Conservation (phyloP, 2,797 vertebrate species). For the Hippopotamyrus pictus region DNA sequence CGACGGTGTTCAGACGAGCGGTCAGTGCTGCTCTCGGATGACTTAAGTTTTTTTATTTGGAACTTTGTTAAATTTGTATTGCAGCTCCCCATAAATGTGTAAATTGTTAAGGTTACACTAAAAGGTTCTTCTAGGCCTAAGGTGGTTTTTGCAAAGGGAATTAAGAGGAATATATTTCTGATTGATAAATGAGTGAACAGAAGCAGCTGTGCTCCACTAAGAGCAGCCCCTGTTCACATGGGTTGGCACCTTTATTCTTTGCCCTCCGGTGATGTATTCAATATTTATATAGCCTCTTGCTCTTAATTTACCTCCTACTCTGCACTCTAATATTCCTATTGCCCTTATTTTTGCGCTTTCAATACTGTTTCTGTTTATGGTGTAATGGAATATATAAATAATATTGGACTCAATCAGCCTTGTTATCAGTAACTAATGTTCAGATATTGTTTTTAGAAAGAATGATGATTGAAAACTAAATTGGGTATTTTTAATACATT, state of each 20-base stretch:
- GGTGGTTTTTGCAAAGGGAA: not conserved
- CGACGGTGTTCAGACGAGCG: not conserved
- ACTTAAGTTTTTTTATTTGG: not conserved
- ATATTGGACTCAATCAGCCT: not conserved
- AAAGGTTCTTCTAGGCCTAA: slow-evolving; percentile 3
- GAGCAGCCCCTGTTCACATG: not conserved
- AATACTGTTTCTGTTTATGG: not conserved
- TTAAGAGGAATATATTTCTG: not conserved
- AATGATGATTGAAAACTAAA: slow-evolving; percentile 21
- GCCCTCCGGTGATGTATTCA: not conserved
- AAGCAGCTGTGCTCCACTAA: not conserved
- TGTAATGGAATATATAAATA: not conserved
- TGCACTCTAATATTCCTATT: not conserved
- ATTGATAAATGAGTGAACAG: not conserved
- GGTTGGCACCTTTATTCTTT: not conserved
- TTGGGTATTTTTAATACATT: not conserved
- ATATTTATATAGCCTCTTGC: not conserved
- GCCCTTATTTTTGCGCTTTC: not conserved
- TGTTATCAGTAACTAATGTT: not conserved
- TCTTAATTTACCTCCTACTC: not conserved
- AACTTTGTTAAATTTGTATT: not conserved
- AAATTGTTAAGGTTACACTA: not conserved
- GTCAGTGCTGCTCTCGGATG: not conserved
- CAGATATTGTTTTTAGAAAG: not conserved
- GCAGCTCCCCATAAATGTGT: not conserved